Evolutionary conservation across 2,888 invertebrate genomes (phyloP).

Genomic region (Melolontha melolontha): DNA sequence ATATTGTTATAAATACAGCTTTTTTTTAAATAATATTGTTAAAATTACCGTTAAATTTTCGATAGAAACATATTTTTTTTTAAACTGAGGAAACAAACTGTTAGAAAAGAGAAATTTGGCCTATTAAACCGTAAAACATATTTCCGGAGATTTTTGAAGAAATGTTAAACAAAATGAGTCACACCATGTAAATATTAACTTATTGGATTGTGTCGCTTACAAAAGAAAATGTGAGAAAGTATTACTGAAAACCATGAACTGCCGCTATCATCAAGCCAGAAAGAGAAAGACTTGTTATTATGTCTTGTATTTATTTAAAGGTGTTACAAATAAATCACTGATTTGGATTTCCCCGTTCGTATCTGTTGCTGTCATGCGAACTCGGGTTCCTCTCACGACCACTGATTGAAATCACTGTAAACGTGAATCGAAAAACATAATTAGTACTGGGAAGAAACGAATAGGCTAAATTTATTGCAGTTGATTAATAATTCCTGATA

Average conservation of each 20-base stretch:
- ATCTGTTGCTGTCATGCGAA: slow-evolving; percentile 16
- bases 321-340: slow-evolving; percentile 34
- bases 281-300: slow-evolving; percentile 20
- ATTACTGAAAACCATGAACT: slow-evolving; percentile 11
- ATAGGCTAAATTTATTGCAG: slow-evolving; percentile 50
- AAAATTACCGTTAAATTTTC: too few relatives aligned
- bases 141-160: slow-evolving; percentile 17
- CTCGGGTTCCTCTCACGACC: slow-evolving; percentile 51
- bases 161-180: slow-evolving; percentile 23
- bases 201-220: slow-evolving; percentile 7
- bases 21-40: too few relatives aligned
- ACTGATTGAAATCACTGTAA: slow-evolving; percentile 53
- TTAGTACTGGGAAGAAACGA: slow-evolving; percentile 54
- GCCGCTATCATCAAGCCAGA: background rate
- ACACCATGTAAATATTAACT: slow-evolving; percentile 13
- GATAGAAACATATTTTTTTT: background rate
- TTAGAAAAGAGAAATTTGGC: slow-evolving; percentile 26
- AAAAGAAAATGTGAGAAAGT: slow-evolving; percentile 28
- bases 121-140: slow-evolving; percentile 23
- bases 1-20: too few relatives aligned
- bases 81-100: background rate
- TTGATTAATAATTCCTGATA: slow-evolving; percentile 47
- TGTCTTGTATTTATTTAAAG: slow-evolving; percentile 23
- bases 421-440: slow-evolving; percentile 51
- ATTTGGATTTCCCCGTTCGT: background rate